Percentiles rank a stretch among this genome's conserved stretches.
phyloP scores from a whole-genome alignment of 2,113 vertebrate genomes.

The Plotosus lineatus region DNA sequence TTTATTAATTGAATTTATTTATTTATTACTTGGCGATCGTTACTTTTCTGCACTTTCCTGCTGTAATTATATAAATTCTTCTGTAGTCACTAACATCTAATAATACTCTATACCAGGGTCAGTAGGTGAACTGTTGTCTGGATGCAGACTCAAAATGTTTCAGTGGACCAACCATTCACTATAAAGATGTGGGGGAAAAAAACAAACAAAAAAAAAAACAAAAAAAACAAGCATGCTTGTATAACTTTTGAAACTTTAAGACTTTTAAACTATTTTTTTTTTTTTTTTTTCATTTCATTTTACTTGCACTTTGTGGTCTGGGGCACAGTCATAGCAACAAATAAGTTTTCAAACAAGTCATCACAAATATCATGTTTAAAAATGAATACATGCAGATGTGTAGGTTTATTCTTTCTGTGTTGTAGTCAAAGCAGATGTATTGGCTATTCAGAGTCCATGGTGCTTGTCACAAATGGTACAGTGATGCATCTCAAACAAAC shows the following conservation, averaged over 20 bases:
- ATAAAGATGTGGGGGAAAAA: background rate
- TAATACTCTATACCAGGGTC: background rate
- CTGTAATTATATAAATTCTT: no score
- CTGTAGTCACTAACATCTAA: background rate
- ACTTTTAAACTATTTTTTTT: no score
- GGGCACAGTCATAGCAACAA: background rate
- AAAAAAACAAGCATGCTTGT: no score
- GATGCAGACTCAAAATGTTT: background rate
- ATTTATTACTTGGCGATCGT: no score
- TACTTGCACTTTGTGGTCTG: background rate
- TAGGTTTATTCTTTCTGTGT: background rate
- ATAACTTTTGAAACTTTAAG: no score
- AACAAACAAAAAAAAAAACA: background rate
- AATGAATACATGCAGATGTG: background rate
- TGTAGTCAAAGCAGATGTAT: background rate
- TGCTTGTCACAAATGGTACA: background rate
- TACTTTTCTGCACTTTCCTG: no score
- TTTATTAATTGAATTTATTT: no score
- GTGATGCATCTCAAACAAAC: background rate
- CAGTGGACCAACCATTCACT: background rate
- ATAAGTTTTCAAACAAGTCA: background rate
- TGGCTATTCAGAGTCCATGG: background rate
- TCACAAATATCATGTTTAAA: background rate
- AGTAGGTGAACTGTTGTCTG: background rate
- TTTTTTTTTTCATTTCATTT: no score